These are phyloP conservation scores for Halocaridina rubra DNA, from an alignment of 2,888 invertebrate species.

Conservation along the genomic window DNA sequence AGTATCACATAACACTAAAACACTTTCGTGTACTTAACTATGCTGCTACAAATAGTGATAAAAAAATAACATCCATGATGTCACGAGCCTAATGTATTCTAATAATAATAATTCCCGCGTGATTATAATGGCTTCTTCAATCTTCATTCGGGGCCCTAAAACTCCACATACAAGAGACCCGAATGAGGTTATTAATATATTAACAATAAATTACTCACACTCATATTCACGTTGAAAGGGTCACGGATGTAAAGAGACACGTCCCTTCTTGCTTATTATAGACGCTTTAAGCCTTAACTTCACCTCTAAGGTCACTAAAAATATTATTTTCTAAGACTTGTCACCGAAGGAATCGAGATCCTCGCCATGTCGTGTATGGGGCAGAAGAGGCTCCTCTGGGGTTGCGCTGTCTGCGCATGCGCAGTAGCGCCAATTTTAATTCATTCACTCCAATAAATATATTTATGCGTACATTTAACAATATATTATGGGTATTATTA, in stretches of 20 bases:
- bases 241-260: neutral
- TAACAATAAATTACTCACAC: slow-evolving; percentile 34
- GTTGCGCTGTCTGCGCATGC: slow-evolving; percentile 22
- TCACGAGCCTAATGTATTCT: too few relatives aligned
- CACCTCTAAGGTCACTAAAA: neutral
- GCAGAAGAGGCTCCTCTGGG: slow-evolving; percentile 1
- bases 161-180: slow-evolving; percentile 16
- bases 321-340: neutral
- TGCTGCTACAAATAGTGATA: too few relatives aligned
- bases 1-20: neutral
- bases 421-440: slow-evolving; percentile 26
- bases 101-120: slow-evolving; percentile 22
- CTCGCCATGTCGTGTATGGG: slow-evolving; percentile 40
- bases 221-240: neutral
- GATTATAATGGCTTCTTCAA: slow-evolving; percentile 33
- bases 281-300: neutral
- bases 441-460: neutral
- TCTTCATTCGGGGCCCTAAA: slow-evolving; percentile 7
- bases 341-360: neutral
- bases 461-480: neutral
- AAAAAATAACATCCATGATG: too few relatives aligned
- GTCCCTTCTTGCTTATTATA: slow-evolving; percentile 9
- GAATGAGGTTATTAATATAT: neutral
- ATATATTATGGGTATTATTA: neutral
- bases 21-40: neutral